These are phyloP conservation scores for Rhinatrema bivittatum DNA, from an alignment of 2,797 vertebrate species.

Conservation along the genomic window DNA sequence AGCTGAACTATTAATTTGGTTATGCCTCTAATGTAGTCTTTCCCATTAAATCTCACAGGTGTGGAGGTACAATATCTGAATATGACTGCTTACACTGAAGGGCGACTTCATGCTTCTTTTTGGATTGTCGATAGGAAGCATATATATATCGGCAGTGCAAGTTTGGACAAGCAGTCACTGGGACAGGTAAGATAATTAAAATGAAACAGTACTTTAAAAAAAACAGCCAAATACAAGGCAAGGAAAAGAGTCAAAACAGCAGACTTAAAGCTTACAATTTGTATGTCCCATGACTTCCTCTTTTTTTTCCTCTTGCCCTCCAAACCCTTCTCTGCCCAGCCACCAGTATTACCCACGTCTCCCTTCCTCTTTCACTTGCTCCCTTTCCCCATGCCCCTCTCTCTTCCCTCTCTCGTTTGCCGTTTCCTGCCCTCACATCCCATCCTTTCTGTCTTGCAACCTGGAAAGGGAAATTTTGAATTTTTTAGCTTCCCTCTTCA, in stretches of 20 bases:
- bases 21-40: too few species aligned
- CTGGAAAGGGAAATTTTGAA: too few species aligned
- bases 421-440: background rate
- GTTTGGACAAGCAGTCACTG: constrained; percentile 85
- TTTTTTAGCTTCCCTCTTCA: too few species aligned
- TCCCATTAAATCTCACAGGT: constrained; percentile 53
- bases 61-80: constrained; percentile 86
- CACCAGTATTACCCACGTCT: background rate
- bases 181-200: constrained; percentile 67
- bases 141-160: constrained; percentile 88
- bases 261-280: too few species aligned
- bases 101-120: constrained; percentile 81
- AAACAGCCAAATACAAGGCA: too few species aligned
- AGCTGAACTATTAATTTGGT: too few species aligned
- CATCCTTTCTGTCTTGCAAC: too few species aligned
- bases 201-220: background rate
- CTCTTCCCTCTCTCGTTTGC: background rate
- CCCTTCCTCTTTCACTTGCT: background rate
- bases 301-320: too few species aligned
- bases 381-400: background rate
- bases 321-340: too few species aligned
- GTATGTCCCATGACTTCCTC: too few species aligned
- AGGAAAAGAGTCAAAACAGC: too few species aligned
- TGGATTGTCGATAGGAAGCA: constrained; percentile 93
- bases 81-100: constrained; percentile 80